These are phyloP conservation scores for Campaea margaritaria DNA, from an alignment of 2,888 invertebrate species.

Conservation along the genomic window DNA sequence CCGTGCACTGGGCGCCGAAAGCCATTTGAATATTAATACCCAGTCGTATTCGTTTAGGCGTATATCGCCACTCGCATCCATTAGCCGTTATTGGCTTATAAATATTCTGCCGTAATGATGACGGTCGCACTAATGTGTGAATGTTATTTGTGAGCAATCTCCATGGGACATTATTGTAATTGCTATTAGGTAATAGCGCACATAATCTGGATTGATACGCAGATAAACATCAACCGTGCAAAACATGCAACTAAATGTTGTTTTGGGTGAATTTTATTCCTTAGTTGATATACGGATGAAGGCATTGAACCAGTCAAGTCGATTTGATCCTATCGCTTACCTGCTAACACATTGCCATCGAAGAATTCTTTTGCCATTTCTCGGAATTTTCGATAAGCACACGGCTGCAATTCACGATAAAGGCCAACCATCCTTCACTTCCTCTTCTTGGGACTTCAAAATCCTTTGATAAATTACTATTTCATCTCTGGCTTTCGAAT, in stretches of 20 bases:
- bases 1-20: constrained; percentile 64
- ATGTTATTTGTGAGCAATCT: constrained; percentile 42
- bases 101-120: constrained; percentile 57
- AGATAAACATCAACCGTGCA: not conserved
- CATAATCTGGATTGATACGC: not conserved
- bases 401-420: constrained; percentile 71
- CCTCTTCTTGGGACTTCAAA: constrained; percentile 72
- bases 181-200: constrained; percentile 3
- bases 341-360: constrained; percentile 43
- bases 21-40: constrained; percentile 80
- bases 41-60: constrained; percentile 63
- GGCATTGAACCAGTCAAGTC: constrained; percentile 13
- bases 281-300: not conserved
- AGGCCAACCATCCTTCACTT: constrained; percentile 69
- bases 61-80: constrained; percentile 64
- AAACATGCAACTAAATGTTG: not conserved
- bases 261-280: no score
- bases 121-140: constrained; percentile 50
- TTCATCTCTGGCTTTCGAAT: constrained; percentile 79
- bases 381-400: constrained; percentile 56
- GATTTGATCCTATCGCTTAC: constrained; percentile 41
- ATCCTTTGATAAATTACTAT: constrained; percentile 85
- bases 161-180: constrained; percentile 17
- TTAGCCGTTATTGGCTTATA: constrained; percentile 66
- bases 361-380: constrained; percentile 48